Evolutionary conservation across 2,888 invertebrate species (phyloP).

Genomic region (Cataglyphis cursor): DNA sequence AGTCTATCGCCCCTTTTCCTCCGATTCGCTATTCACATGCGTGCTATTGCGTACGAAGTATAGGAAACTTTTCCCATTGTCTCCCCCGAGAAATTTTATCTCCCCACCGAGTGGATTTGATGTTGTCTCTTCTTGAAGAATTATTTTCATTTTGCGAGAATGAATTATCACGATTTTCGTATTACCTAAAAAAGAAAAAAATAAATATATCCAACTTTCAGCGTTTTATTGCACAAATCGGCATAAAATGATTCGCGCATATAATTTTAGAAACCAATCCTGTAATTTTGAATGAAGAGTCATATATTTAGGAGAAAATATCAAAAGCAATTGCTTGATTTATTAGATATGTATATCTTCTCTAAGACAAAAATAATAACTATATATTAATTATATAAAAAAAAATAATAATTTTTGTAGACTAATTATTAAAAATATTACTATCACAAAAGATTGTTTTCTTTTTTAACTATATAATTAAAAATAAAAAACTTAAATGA

Average conservation of each 20-base stretch:
- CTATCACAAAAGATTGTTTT: not conserved
- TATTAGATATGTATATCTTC: not conserved
- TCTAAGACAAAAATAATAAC: not conserved
- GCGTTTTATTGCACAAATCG: not conserved
- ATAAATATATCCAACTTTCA: not conserved
- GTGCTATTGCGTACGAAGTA: conserved; percentile 55
- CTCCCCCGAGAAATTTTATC: conserved; percentile 68
- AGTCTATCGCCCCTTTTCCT: conserved; percentile 68
- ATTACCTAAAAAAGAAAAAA: not conserved
- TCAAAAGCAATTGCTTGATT: not conserved
- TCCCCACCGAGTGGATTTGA: conserved; percentile 63
- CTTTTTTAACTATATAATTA: not conserved
- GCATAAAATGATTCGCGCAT: not conserved
- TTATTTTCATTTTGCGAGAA: conserved; percentile 5
- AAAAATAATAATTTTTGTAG: not conserved
- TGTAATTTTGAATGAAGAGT: not conserved
- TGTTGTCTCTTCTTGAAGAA: conserved; percentile 48
- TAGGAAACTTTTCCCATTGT: conserved; percentile 68
- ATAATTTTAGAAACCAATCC: not conserved
- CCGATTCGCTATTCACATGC: conserved; percentile 58
- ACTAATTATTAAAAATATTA: not conserved
- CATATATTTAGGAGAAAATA: not conserved
- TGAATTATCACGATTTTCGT: conserved; percentile 1
- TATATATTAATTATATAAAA: not conserved
- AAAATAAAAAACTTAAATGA: not conserved